Evolutionary conservation across 37 sponge, comb jelly and placozoan genomes (phyloP), one percentile per base, ranked within the genome.

Genomic region (Spongia lamella): DNA sequence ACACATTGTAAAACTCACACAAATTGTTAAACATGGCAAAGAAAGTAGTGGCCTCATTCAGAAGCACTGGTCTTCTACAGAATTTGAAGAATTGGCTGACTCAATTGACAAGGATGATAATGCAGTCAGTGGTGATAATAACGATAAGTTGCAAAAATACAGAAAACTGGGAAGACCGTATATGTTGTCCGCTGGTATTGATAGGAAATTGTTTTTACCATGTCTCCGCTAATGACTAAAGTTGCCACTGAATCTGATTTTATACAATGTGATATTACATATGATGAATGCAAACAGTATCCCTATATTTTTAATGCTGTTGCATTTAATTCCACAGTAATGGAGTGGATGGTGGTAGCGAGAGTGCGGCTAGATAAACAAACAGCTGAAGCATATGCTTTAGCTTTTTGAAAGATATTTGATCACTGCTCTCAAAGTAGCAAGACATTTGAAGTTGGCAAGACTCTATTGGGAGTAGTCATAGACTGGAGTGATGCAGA

Each of bases 151-250:
- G 15, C 14, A 1, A 57, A 56, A 73, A 56, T 73, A 50, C n/a
- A n/a, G n/a, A n/a, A n/a, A n/a, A n/a, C n/a, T n/a, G 29, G 71
- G 71, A 50, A 22, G 71, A 52, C 71, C 53, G 32, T 70, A 70
- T 22, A 54, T 70, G 34, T 53, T 52, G 53, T 17, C 71, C 24
- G n/a, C 55, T 30, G 71, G 71, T 35, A 20, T 70, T 4, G 71
- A 70, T 20, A 17, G 19, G 36, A 30, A 43, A 29, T 24, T 32
- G 53, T 70, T 17, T 70, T 70, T 52, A 70, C 71, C 16, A 70
- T 70, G 55, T 70, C 71, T 54, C 71, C 71, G 2, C n/a, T 53
- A 31, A 70, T 70, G 71, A 4, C 53, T 22, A 70, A 70, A 70
- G 27, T 70, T 70, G 71, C 71, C 27, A 21, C 66, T 47, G 66